phyloP scores from a whole-genome alignment of 1,140 invertebrate genomes.

The Listronotus bonariensis region DNA sequence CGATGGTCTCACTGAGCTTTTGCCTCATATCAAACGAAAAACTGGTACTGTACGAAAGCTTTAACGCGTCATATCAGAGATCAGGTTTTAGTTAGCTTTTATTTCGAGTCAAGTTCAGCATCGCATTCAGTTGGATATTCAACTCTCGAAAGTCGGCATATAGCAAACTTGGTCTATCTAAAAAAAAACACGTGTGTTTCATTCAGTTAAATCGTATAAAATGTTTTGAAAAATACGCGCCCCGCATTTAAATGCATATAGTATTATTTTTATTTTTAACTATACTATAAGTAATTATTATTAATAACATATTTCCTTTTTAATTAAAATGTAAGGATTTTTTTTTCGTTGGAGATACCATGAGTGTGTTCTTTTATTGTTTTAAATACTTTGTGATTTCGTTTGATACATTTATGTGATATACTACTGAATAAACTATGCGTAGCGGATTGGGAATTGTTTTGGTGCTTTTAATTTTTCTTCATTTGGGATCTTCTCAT shows the following conservation, averaged over 20 bases:
- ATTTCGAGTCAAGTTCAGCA: constrained; percentile 27
- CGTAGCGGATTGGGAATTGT: constrained; percentile 9
- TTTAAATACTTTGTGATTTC: not conserved
- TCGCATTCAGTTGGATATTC: constrained; percentile 21
- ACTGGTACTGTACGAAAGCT: constrained; percentile 21
- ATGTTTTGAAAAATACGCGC: not conserved
- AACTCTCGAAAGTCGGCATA: constrained; percentile 21
- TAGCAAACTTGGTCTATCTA: constrained; percentile 3
- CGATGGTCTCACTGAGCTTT: not conserved
- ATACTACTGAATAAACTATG: constrained; percentile 16
- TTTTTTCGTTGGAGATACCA: not conserved
- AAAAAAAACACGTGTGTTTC: constrained; percentile 17
- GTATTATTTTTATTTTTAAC: not conserved
- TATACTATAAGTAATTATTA: too few species aligned
- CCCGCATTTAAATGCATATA: constrained; percentile 6
- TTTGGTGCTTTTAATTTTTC: constrained; percentile 16
- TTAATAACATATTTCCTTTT: not conserved
- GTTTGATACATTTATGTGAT: constrained; percentile 5
- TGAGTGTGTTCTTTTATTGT: constrained; percentile 3
- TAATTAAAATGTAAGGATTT: not conserved
- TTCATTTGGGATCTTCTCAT: constrained; percentile 4
- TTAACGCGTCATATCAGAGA: constrained; percentile 28
- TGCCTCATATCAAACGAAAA: constrained; percentile 4
- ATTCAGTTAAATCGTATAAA: not conserved
- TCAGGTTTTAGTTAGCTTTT: constrained; percentile 32